A percentile compares a stretch with the other conserved stretches of the same genome.
phyloP scores from a whole-genome alignment of 2,888 invertebrate genomes.

The Drosophila atripex region DNA sequence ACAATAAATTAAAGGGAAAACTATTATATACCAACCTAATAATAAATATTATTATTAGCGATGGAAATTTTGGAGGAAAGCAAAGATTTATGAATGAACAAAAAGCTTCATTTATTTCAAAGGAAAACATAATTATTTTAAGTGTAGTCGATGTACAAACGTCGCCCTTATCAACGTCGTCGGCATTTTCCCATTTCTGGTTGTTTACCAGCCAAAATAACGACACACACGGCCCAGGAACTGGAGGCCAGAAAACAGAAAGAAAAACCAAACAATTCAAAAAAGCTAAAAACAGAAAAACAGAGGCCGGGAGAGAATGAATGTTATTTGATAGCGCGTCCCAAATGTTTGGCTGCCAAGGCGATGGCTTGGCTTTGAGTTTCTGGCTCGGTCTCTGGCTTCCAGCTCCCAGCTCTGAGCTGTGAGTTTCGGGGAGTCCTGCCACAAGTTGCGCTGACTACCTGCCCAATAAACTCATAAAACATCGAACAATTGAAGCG shows the following conservation, averaged over 20 bases:
- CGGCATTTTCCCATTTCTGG: constrained; percentile 71
- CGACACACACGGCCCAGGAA: constrained; percentile 56
- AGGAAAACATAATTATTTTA: neutral
- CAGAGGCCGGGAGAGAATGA: constrained; percentile 14
- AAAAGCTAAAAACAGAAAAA: constrained; percentile 6
- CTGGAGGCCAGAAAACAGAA: constrained; percentile 33
- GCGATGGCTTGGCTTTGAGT: constrained; percentile 57
- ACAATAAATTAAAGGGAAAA: neutral
- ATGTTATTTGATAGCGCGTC: constrained; percentile 78
- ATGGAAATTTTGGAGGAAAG: too few relatives aligned
- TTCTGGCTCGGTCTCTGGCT: neutral
- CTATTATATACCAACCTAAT: too few relatives aligned
- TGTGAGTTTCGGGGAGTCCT: constrained; percentile 49
- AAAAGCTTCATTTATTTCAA: too few relatives aligned
- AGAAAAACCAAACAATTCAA: constrained; percentile 10
- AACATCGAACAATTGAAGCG: constrained; percentile 74
- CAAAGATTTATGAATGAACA: too few relatives aligned
- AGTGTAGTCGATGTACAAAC: constrained; percentile 43
- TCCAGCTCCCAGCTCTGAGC: neutral
- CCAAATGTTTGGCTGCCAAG: constrained; percentile 79
- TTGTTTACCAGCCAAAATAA: constrained; percentile 80
- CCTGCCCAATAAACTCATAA: constrained; percentile 75
- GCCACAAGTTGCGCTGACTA: constrained; percentile 77
- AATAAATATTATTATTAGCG: too few relatives aligned
- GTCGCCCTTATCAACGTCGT: constrained; percentile 80